These are phyloP conservation scores for Zhuqinia jingwanae DNA, from an alignment of 2,888 invertebrate species.

Conservation along the genomic window DNA sequence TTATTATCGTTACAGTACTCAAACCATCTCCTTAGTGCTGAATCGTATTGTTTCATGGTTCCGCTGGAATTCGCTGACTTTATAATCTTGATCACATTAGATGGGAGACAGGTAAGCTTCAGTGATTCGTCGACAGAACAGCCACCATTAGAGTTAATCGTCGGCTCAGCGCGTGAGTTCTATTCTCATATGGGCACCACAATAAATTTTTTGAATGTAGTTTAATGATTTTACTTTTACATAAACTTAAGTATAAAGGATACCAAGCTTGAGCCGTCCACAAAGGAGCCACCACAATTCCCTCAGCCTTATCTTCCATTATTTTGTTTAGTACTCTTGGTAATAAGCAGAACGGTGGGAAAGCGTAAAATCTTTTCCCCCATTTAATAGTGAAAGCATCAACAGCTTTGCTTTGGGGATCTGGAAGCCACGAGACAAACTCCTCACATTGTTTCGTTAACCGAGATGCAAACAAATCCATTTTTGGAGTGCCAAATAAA, in stretches of 20 bases:
- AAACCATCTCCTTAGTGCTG: slow-evolving; percentile 32
- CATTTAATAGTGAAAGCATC: slow-evolving; percentile 42
- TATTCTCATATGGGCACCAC: slow-evolving; percentile 49
- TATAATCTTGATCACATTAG: slow-evolving; percentile 8
- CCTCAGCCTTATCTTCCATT: slow-evolving; percentile 44
- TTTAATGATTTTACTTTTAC: slow-evolving; percentile 28
- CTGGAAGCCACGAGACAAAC: not conserved
- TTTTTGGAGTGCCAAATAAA: not conserved
- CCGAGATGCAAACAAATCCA: not conserved
- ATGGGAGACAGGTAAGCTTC: not conserved
- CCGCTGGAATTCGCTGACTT: slow-evolving; percentile 34
- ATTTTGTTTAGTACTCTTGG: slow-evolving; percentile 58
- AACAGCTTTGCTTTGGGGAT: not conserved
- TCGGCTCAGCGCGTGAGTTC: slow-evolving; percentile 49
- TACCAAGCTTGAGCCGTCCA: slow-evolving; percentile 74
- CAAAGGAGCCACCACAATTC: slow-evolving; percentile 69
- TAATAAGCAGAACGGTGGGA: slow-evolving; percentile 21
- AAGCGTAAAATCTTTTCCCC: slow-evolving; percentile 31
- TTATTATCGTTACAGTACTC: slow-evolving; percentile 7
- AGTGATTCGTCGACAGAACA: slow-evolving; percentile 45
- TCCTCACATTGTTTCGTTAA: not conserved
- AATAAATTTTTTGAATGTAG: slow-evolving; percentile 54
- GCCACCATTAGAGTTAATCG: slow-evolving; percentile 54
- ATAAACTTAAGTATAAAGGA: slow-evolving; percentile 50
- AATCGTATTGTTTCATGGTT: slow-evolving; percentile 54